Evolutionary conservation across 2,888 invertebrate genomes (phyloP), one percentile per base, ranked within the genome.

Genomic region (Theretra japonica): DNA sequence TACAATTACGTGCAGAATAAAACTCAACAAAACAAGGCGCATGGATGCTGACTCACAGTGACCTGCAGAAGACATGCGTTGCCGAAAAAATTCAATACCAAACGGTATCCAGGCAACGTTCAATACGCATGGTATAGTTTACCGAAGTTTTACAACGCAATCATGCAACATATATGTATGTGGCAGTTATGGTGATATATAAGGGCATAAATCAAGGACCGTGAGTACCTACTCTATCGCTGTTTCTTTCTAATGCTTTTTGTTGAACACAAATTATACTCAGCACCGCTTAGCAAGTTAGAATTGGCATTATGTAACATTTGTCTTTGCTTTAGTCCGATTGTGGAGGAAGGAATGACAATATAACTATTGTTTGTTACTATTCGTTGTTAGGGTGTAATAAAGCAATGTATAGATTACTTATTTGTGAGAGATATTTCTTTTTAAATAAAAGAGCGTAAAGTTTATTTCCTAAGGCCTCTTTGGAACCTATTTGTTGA

Each of bases 101-200:
- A 79, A 76, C 74, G 75, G 88, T 88, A 74, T 74, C 88, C 70
- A 78, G 76, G 88, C 88, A 88, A 88, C 88, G 75, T 30, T 82
- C 80, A 76, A 82, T 82, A 83, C 74, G 53, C 70, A 77, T 74
- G 74, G 70, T 84, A 86, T 85, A 87, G 86, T 76, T 85, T 82
- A 82, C 84, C 80, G 76, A 79, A 74, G 71, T 72, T 82, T 75
- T 82, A 82, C 68, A 65, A 15, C 53, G 53, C 65, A 65, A 60
- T 60, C 60, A 60, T 60, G 60, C 65, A 48, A 48, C 21, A 76
- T 75, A 72, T 83, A 79, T 81, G 80, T 85, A 80, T 82, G 80
- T 80, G 77, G 78, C 80, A 76, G 78, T 79, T 75, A 80, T 75
- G 80, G 74, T 74, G 75, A 78, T 80, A 79, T 82, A 78, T 76